Percentiles rank a stretch among this genome's conserved stretches.
Conservation (phyloP, 2,888 invertebrate genomes). For the Pachydiplax longipennis region DNA sequence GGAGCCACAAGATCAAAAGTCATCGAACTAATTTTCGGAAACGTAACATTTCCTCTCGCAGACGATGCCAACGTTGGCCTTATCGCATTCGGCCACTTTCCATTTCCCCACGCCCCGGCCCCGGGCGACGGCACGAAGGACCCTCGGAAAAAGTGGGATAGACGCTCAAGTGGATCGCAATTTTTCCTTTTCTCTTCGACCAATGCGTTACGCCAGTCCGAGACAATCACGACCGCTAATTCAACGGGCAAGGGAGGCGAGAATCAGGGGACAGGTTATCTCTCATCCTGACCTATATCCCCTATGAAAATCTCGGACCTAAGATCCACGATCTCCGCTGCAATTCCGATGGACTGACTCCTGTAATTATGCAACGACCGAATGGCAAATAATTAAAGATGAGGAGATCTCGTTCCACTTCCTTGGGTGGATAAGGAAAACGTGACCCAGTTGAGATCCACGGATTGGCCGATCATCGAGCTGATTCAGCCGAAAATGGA, state of each 20-base stretch:
- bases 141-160: neutral
- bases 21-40: too few species aligned
- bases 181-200: neutral
- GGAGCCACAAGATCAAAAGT: neutral
- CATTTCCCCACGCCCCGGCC: neutral
- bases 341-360: neutral
- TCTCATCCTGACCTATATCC: neutral
- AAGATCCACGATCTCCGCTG: neutral
- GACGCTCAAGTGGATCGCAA: neutral
- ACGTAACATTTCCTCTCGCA: too few species aligned
- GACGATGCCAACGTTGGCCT: neutral
- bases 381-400: neutral
- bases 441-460: neutral
- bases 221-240: neutral
- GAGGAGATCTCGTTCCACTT: neutral
- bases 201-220: neutral
- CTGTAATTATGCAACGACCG: neutral
- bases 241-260: neutral
- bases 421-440: neutral
- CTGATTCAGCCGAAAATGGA: neutral
- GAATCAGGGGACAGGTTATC: neutral
- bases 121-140: neutral
- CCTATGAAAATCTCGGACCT: neutral
- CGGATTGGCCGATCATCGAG: neutral
- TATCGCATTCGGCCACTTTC: neutral